These are phyloP conservation scores for Marisa cornuarietis DNA, from an alignment of 1,140 invertebrate genomes.

Conservation along the genomic window DNA sequence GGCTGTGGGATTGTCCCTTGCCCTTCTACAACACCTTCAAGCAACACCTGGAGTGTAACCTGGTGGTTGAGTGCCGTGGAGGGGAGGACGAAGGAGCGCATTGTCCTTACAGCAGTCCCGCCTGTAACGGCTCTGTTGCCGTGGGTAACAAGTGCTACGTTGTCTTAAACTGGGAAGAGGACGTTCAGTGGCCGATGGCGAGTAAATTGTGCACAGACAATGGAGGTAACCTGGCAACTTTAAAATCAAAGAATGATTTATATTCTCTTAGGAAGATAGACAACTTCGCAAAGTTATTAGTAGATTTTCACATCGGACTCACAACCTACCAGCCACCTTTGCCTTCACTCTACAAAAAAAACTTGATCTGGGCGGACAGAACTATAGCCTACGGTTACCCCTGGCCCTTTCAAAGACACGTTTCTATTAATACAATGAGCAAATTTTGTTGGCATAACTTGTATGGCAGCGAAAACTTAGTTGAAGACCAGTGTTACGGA, in stretches of 20 bases:
- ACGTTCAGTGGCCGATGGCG: too few species aligned
- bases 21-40: neutral
- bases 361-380: too few species aligned
- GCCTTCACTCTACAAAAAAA: too few species aligned
- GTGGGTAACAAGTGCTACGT: neutral
- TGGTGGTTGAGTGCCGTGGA: conserved; percentile 1
- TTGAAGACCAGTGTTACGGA: too few species aligned
- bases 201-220: neutral
- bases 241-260: neutral
- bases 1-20: conserved; percentile 5
- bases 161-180: neutral
- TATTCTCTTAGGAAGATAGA: neutral
- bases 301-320: too few species aligned
- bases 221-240: neutral
- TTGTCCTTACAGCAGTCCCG: conserved; percentile 7
- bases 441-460: too few species aligned
- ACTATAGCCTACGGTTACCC: too few species aligned
- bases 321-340: too few species aligned
- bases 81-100: neutral
- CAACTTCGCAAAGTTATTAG: neutral
- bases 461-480: too few species aligned
- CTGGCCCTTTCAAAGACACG: too few species aligned
- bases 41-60: conserved; percentile 11
- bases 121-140: neutral
- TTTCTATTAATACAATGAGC: too few species aligned